These are phyloP conservation scores for Neoseiulus cucumeris DNA, from an alignment of 1,140 invertebrate genomes.

Conservation along the genomic window DNA sequence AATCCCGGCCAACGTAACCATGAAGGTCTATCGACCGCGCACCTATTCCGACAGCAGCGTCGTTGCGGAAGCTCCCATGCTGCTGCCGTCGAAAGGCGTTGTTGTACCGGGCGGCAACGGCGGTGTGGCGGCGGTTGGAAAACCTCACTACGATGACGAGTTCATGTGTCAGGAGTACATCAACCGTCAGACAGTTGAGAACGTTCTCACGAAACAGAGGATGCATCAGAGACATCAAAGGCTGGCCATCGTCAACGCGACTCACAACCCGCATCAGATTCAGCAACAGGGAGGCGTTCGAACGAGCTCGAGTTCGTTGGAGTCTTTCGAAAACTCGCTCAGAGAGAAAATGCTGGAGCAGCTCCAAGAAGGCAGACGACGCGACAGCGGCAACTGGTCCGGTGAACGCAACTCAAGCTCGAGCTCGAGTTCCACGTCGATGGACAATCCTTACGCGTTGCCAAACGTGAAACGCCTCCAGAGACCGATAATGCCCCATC, in stretches of 20 bases:
- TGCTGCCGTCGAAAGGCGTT: conserved; percentile 13
- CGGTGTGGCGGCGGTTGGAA: conserved; percentile 13
- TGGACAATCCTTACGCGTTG: conserved; percentile 64
- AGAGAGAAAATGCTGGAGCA: conserved; percentile 16
- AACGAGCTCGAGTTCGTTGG: conserved; percentile 27
- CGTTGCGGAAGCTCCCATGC: background rate
- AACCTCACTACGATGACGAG: conserved; percentile 28
- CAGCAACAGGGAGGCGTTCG: conserved; percentile 20
- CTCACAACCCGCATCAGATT: conserved; percentile 14
- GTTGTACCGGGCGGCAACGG: conserved; percentile 18
- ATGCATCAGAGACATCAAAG: conserved; percentile 4
- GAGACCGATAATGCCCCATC: conserved; percentile 13
- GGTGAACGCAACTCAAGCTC: conserved; percentile 81
- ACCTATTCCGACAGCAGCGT: background rate
- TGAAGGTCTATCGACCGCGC: background rate
- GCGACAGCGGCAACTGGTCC: conserved; percentile 87
- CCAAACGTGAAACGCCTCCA: conserved; percentile 17
- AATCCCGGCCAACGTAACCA: background rate
- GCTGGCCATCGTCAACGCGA: conserved; percentile 10
- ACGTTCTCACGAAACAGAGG: conserved; percentile 23
- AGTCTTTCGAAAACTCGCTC: conserved; percentile 32
- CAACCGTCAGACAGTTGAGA: conserved; percentile 35
- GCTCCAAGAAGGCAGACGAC: conserved; percentile 30
- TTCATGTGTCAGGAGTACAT: conserved; percentile 41
- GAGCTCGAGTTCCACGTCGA: conserved; percentile 69